Evolutionary conservation across 2,888 invertebrate species (phyloP).

Genomic region (Xestoiulus laeticollis): DNA sequence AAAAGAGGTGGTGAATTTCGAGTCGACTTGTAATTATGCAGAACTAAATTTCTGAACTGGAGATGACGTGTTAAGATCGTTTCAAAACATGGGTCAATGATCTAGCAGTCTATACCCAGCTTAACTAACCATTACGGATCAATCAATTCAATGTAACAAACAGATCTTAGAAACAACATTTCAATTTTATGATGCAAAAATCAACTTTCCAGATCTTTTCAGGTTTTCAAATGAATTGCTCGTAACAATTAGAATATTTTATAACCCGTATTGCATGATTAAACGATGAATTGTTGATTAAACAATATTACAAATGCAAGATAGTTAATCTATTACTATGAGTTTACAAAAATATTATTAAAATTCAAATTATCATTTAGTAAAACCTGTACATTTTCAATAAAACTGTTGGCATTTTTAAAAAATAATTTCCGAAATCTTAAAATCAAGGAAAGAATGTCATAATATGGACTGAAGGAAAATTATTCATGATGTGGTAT

Average conservation of each 20-base stretch:
- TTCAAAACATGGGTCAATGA: conserved; percentile 34
- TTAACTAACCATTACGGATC: not conserved
- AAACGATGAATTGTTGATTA: not conserved
- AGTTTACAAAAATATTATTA: too few relatives aligned
- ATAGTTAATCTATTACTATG: too few relatives aligned
- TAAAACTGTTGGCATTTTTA: too few relatives aligned
- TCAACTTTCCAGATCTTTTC: not conserved
- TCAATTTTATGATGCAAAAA: not conserved
- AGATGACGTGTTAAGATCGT: conserved; percentile 21
- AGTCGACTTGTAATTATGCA: conserved; percentile 41
- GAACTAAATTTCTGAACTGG: conserved; percentile 25
- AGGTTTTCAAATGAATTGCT: not conserved
- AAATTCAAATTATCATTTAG: too few relatives aligned
- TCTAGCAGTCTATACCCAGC: not conserved
- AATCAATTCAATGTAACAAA: not conserved
- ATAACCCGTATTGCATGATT: not conserved
- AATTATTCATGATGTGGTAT: too few relatives aligned
- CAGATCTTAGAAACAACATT: not conserved
- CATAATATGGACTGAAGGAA: too few relatives aligned
- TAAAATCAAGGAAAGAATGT: too few relatives aligned
- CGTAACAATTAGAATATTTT: too few relatives aligned
- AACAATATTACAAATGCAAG: too few relatives aligned
- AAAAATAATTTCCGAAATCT: too few relatives aligned
- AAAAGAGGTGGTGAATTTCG: conserved; percentile 41
- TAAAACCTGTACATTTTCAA: too few relatives aligned